These are phyloP conservation scores for Kryptopterus vitreolus DNA, from an alignment of 2,797 vertebrate species.

Conservation along the genomic window DNA sequence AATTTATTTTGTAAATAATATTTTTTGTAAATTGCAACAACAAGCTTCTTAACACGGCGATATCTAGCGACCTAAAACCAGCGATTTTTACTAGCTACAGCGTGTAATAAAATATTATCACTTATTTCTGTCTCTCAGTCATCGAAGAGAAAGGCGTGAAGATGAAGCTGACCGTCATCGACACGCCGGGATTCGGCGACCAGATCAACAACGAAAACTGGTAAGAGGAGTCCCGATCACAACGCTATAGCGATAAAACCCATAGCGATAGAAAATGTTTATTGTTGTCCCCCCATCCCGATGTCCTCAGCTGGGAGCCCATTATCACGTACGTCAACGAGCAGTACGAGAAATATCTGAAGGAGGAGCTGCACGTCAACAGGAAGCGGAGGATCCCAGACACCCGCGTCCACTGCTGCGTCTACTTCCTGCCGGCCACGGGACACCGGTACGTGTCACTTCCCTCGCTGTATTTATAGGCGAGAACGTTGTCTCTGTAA, in stretches of 20 bases:
- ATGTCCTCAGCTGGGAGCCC: conserved; percentile 85
- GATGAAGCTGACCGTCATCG: conserved; percentile 86
- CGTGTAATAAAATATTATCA: no score
- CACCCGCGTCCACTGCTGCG: conserved; percentile 88
- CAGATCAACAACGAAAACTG: conserved; percentile 90
- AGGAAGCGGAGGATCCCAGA: conserved; percentile 90
- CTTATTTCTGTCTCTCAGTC: conserved; percentile 64
- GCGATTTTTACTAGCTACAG: not conserved
- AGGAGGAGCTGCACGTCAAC: conserved; percentile 89
- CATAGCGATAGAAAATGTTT: not conserved
- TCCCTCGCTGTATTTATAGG: conserved; percentile 8
- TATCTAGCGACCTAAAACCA: not conserved
- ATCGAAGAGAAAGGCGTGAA: conserved; percentile 85
- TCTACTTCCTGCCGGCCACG: conserved; percentile 91
- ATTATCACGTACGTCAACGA: conserved; percentile 88
- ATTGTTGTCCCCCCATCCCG: no score
- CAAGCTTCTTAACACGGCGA: not conserved
- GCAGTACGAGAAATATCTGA: conserved; percentile 91
- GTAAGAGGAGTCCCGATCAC: conserved; percentile 63
- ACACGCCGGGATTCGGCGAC: conserved; percentile 87
- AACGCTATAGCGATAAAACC: no score
- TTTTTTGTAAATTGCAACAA: no score
- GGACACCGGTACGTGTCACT: conserved; percentile 85
- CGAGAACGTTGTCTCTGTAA: not conserved
- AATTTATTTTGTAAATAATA: no score